A percentile compares a stretch with the other conserved stretches of the same genome.
Conservation (phyloP, 92 coral and sea anemone genomes). For the Parazoanthus swiftii region DNA sequence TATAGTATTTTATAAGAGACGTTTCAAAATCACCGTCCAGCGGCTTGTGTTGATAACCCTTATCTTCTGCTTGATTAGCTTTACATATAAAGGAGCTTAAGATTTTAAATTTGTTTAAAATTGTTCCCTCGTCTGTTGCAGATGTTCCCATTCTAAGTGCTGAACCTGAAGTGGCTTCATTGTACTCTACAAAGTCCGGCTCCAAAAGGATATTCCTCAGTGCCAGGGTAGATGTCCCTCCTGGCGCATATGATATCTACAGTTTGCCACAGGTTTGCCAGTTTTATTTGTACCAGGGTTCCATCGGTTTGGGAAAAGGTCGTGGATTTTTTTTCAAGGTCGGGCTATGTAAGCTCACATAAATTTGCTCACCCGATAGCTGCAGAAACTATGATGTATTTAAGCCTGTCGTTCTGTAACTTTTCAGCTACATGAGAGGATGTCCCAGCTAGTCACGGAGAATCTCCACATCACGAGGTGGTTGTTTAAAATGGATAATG, state of each 20-base stretch:
- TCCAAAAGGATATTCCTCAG: slow-evolving; percentile 91
- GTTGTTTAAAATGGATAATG: slow-evolving; percentile 96
- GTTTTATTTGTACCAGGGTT: background rate
- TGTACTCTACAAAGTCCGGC: slow-evolving; percentile 96
- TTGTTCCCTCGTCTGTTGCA: slow-evolving; percentile 20
- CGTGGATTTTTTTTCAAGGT: too few species aligned
- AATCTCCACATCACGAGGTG: slow-evolving; percentile 92
- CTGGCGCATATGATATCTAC: slow-evolving; percentile 92
- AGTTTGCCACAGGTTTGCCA: slow-evolving; percentile 89
- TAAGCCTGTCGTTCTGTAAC: too few species aligned
- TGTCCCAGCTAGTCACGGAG: slow-evolving; percentile 93
- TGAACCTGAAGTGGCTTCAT: slow-evolving; percentile 90
- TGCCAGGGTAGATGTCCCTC: slow-evolving; percentile 82
- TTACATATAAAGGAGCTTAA: too few species aligned
- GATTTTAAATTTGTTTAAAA: too few species aligned
- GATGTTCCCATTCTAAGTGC: slow-evolving; percentile 91
- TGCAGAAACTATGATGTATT: background rate
- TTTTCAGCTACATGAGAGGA: slow-evolving; percentile 85
- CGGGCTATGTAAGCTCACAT: too few species aligned
- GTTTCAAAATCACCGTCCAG: too few species aligned
- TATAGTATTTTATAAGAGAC: too few species aligned
- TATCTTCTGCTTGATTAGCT: background rate
- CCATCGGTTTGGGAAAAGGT: too few species aligned
- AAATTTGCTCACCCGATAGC: too few species aligned
- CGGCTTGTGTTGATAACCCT: too few species aligned